These are phyloP conservation scores for Scelioninae gen. 1 DNA, from an alignment of 2,888 invertebrate species.

Conservation along the genomic window DNA sequence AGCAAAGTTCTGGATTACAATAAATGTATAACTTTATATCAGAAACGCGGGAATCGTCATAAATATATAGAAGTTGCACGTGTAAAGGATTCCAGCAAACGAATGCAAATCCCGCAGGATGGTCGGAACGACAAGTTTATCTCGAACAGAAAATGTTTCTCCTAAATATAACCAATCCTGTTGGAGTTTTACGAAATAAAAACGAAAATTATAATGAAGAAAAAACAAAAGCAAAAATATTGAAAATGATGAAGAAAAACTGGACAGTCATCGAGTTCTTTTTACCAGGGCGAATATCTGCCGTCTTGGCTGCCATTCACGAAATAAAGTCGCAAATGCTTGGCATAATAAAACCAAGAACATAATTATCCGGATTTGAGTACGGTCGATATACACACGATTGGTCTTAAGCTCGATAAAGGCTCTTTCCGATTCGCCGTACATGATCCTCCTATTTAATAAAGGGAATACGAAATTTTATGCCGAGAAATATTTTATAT, in stretches of 20 bases:
- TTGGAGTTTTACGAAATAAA: slow-evolving; percentile 62
- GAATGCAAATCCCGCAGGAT: slow-evolving; percentile 75
- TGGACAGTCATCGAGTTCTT: slow-evolving; percentile 74
- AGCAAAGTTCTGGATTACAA: slow-evolving; percentile 38
- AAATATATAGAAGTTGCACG: slow-evolving; percentile 50
- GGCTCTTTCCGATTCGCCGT: slow-evolving; percentile 62
- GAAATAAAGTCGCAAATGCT: slow-evolving; percentile 76
- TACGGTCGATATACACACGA: slow-evolving; percentile 58
- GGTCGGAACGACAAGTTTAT: slow-evolving; percentile 74
- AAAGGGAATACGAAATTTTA: slow-evolving; percentile 63
- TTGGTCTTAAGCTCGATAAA: slow-evolving; percentile 65
- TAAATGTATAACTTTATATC: slow-evolving; percentile 55
- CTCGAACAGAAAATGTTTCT: slow-evolving; percentile 73
- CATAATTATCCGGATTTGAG: slow-evolving; percentile 79
- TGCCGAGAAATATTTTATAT: slow-evolving; percentile 52
- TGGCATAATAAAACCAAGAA: slow-evolving; percentile 79
- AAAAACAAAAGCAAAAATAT: slow-evolving; percentile 61
- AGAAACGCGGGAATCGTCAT: slow-evolving; percentile 31
- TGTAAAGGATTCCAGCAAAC: slow-evolving; percentile 65
- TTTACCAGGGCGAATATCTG: slow-evolving; percentile 65
- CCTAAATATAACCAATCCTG: slow-evolving; percentile 77
- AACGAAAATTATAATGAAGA: slow-evolving; percentile 61
- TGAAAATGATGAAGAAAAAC: slow-evolving; percentile 68
- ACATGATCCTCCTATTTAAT: slow-evolving; percentile 66
- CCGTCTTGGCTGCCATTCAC: slow-evolving; percentile 52